phyloP scores from a whole-genome alignment of 2,113 vertebrate species.

The Craseonycteris thonglongyai region DNA sequence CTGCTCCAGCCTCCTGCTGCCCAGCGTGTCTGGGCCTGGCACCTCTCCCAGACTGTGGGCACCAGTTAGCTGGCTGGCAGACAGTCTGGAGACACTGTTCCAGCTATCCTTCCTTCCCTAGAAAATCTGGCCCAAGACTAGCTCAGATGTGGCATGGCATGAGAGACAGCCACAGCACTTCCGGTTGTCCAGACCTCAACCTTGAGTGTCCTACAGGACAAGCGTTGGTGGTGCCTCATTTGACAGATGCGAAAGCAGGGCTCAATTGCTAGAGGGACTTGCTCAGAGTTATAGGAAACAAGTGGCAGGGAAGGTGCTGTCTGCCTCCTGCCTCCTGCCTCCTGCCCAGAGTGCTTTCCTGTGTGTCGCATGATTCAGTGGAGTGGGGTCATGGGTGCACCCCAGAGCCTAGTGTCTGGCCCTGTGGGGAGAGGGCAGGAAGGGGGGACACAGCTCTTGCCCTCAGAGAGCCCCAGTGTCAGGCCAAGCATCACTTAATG shows the following conservation, averaged over 20 bases:
- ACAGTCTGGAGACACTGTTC: background rate
- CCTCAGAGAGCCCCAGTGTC: background rate
- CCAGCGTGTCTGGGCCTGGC: slow-evolving; percentile 38
- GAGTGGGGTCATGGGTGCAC: background rate
- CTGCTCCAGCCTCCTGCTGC: background rate
- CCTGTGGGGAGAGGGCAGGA: background rate
- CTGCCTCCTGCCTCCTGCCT: background rate
- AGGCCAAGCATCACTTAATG: background rate
- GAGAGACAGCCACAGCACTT: background rate
- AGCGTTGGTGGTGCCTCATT: background rate
- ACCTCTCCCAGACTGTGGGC: slow-evolving; percentile 44
- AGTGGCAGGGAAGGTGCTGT: too few species aligned
- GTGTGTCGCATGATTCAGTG: background rate
- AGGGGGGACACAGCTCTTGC: background rate
- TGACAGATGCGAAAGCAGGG: background rate
- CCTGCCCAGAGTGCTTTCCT: background rate
- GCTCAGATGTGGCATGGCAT: background rate
- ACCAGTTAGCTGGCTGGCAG: slow-evolving; percentile 50
- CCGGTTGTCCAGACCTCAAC: background rate
- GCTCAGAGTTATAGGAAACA: background rate
- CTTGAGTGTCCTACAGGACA: background rate
- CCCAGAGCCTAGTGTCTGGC: background rate
- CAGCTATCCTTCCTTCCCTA: slow-evolving; percentile 23
- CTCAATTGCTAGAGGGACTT: background rate
- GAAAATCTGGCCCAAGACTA: slow-evolving; percentile 14